Base-by-base conservation (phyloP, 2,888 invertebrate species). In the Argyra leucocephala region DNA sequence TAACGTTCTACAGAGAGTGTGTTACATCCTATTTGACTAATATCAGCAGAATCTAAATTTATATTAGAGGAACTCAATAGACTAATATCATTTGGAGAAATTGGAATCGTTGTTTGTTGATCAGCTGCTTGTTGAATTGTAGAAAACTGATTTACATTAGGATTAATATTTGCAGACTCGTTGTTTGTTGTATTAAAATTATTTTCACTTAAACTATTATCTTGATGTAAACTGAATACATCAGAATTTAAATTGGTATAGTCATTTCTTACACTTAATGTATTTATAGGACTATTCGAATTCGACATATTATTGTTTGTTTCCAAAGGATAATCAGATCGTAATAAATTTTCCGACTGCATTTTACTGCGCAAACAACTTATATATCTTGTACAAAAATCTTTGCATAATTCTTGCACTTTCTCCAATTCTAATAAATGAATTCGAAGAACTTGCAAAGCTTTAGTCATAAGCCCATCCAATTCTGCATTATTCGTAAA, bases 361-460 rank as follows among this genome's bases (percentile, higher is more conserved):
- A 92, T 92, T 80, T 93, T 88, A 69, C 91, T 89, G 78, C 93
- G 93, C 71, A 95, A 82, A 76, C 93, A 93, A 62, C 91, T 90
- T 71, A 91, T 95, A 82, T 96, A 96, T 64, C 95, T 85, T 70
- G 90, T 91, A 82, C 95, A 95, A 82, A 96, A 96, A 82, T 96
- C 95, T 73, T 93, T 90, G 81, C 95, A 96, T 73, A 96, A 77
- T 79, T 96, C 95, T 80, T 94, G 93, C 21, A 96, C 71, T 80
- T 96, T 96, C 80, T 95, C 93, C 76, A 96, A 81, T 78, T 96
- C 96, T 71, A 96, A 80, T 63, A 96, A 84, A 79, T 96, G 95
- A 78, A 96, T 96, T 74, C 95, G 83, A 69, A 96, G 82, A 69
- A 96, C 95, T 84, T 95, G 92, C 74, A 93, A 89, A 64, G 90